Evolutionary conservation across 1,140 invertebrate species (phyloP).

Genomic region (Scaptomyza pallida): DNA sequence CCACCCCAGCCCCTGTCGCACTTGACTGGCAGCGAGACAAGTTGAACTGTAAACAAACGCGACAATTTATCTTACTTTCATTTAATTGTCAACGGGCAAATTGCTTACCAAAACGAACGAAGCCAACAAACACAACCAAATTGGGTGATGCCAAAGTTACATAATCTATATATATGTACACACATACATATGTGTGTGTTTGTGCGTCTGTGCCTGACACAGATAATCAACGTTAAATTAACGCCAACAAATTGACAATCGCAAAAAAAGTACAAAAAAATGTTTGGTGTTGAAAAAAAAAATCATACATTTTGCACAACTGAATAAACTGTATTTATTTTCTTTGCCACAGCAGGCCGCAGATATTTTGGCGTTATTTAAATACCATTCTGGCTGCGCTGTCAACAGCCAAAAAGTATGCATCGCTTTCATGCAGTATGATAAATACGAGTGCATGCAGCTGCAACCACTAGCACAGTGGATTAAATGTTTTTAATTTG

Average conservation of each 20-base stretch:
- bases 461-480: constrained; percentile 9
- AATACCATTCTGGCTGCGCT: constrained; percentile 26
- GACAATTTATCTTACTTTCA: constrained; percentile 82
- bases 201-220: constrained; percentile 11
- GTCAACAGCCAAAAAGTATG: constrained; percentile 45
- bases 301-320: not conserved
- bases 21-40: constrained; percentile 54
- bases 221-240: constrained; percentile 77
- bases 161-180: constrained; percentile 23
- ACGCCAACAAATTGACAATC: constrained; percentile 72
- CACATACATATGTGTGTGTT: constrained; percentile 4
- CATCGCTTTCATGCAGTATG: constrained; percentile 49
- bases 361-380: constrained; percentile 54
- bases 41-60: constrained; percentile 80
- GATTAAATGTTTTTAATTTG: too few species aligned
- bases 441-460: constrained; percentile 41
- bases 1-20: not conserved
- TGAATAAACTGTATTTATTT: constrained; percentile 49
- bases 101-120: constrained; percentile 74
- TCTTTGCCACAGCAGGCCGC: constrained; percentile 26
- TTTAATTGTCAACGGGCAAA: constrained; percentile 77
- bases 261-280: constrained; percentile 44
- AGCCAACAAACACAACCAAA: constrained; percentile 49
- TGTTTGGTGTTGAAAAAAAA: constrained; percentile 31
- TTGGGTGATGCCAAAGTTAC: constrained; percentile 50